Base-by-base conservation (phyloP, 2,888 invertebrate species). In the Frankliniella fusca region DNA sequence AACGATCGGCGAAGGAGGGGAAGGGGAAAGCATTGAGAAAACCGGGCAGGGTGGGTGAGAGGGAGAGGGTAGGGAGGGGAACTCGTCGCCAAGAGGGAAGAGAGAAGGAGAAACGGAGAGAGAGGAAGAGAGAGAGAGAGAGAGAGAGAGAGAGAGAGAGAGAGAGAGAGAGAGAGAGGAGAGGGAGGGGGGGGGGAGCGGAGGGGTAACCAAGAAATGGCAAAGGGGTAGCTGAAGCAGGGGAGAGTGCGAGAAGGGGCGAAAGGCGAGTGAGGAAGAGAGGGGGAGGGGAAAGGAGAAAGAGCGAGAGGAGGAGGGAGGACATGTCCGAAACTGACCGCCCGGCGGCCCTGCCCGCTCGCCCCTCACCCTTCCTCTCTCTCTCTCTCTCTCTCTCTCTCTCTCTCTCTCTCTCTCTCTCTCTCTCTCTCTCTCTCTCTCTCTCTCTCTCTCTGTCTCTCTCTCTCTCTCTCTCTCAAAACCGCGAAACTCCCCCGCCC, bases 331-430 rank as follows among this genome's bases (percentile, higher is more conserved):
- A 81, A 48, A 65, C 65, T 81, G 70, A 65, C 65, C 49, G 65
- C 65, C 54, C 18, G 50, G 48, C 50, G 80, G 23, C 49, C 82
- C 80, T 48, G 76, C 11, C 70, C 11, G 50, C 81, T 80, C 23
- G 50, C 80, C 50, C 5, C 81, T 83, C 76, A 48, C 81, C 80
- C 38, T 82, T 50, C 79, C 80, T 70, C 48, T 27, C 70, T 49
- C 82, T 70, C 65, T 79, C 27, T 61, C 70, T 82, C 54, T 20
- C 20, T 20, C 10, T 20, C 54, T 2, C 54, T 20, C 10, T 61
- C 80, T 79, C 50, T 8, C 81, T 83, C 70, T 54, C 80, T 82
- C n/a, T 82, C 65, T 61, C 80, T 70, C 38, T 23, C 81, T 49
- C 82, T 70, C 65, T 79, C 27, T 61, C 70, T 82, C 54, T 20